A percentile compares a stretch with the other conserved stretches of the same genome.
Evolutionary conservation across 2,888 invertebrate species (phyloP).

Genomic region (Cylloceria caligata): DNA sequence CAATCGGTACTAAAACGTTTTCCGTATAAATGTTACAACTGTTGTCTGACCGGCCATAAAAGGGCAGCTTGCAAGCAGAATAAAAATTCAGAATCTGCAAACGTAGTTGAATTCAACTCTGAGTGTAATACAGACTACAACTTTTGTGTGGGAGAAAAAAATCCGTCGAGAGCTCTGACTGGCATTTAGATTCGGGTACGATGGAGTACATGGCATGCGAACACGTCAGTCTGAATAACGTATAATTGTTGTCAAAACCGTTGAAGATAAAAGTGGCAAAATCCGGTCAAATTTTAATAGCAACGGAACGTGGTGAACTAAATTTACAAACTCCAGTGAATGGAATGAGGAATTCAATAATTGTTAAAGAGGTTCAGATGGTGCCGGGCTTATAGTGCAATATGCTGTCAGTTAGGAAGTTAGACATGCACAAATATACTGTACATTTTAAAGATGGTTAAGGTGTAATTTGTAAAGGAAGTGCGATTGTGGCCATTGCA

Average conservation of each 20-base stretch:
- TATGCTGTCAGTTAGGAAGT: slow-evolving; percentile 70
- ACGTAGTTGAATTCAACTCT: no score
- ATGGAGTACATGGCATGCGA: no score
- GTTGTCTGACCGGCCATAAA: no score
- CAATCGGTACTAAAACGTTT: no score
- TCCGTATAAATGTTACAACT: no score
- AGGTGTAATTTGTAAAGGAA: slow-evolving; percentile 66
- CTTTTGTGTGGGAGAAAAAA: no score
- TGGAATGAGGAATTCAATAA: slow-evolving; percentile 54
- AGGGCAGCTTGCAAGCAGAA: no score
- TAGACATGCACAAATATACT: slow-evolving; percentile 69
- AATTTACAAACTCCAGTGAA: slow-evolving; percentile 42
- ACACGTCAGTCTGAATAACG: no score
- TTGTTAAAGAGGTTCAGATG: slow-evolving; percentile 66
- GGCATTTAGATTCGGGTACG: no score
- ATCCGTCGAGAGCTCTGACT: no score
- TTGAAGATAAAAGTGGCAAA: slow-evolving; percentile 64
- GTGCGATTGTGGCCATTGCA: slow-evolving; percentile 46
- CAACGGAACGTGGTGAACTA: slow-evolving; percentile 59
- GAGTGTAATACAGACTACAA: no score
- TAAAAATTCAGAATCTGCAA: no score
- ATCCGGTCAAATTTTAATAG: slow-evolving; percentile 56
- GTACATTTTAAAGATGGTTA: slow-evolving; percentile 70
- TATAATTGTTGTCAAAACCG: slow-evolving; percentile 38
- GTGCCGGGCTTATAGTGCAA: slow-evolving; percentile 70